A percentile compares a stretch with the other conserved stretches of the same genome.
Evolutionary conservation across 2,888 invertebrate genomes (phyloP).

Genomic region (Cecidostiba fungosa): DNA sequence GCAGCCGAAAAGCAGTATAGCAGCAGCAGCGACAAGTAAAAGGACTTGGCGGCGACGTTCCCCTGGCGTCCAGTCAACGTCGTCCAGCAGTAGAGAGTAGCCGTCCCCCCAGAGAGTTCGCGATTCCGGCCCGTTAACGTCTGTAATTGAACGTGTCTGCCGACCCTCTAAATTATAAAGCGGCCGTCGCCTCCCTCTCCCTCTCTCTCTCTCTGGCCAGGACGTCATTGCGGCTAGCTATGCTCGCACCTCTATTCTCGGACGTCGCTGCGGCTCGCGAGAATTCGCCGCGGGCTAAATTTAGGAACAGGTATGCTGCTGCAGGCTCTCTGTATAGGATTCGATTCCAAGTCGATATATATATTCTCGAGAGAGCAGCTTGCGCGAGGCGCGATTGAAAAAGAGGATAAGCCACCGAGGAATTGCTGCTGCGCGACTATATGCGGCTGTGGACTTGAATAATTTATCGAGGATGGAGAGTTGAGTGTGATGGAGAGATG

Average conservation of each 20-base stretch:
- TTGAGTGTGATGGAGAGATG: neutral
- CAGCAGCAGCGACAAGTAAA: constrained; percentile 19
- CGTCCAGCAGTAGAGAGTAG: neutral
- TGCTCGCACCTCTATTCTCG: neutral
- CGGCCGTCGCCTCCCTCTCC: constrained; percentile 17
- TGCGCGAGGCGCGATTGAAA: neutral
- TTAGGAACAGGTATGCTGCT: neutral
- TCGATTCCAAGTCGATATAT: constrained; percentile 18
- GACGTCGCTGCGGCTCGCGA: neutral
- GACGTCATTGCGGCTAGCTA: constrained; percentile 10
- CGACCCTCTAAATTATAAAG: constrained; percentile 49
- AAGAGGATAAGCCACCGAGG: constrained; percentile 4
- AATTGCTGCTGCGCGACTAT: neutral
- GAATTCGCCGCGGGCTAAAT: constrained; percentile 14
- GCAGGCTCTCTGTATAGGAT: neutral
- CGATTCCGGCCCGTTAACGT: constrained; percentile 51
- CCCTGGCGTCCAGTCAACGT: constrained; percentile 48
- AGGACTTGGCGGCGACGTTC: constrained; percentile 3
- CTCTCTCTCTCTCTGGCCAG: neutral
- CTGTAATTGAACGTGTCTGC: constrained; percentile 52
- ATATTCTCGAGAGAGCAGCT: neutral
- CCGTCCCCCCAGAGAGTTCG: neutral
- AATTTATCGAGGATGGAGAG: neutral
- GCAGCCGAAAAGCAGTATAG: neutral
- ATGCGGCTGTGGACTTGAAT: neutral